Evolutionary conservation across 35 echinoderm and acorn worm genomes (phyloP).

Genomic region (Nesometra sesokonis): DNA sequence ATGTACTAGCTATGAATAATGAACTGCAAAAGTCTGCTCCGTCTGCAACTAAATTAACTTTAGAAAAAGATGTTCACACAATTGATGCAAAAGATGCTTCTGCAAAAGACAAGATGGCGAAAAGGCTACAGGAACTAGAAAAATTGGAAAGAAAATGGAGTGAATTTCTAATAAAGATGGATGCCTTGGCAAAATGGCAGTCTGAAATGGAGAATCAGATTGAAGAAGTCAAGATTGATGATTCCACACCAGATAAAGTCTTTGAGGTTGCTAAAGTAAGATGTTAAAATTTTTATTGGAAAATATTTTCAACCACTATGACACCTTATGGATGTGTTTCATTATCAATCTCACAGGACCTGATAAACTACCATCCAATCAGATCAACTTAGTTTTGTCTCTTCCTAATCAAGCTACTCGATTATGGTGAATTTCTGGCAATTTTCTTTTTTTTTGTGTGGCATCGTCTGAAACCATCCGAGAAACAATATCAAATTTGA

Average conservation of each 20-base stretch:
- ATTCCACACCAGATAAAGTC: constrained; percentile 28
- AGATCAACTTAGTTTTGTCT: too few relatives aligned
- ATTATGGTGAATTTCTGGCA: too few relatives aligned
- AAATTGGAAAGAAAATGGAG: constrained; percentile 18
- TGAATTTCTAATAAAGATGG: constrained; percentile 5
- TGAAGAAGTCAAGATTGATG: constrained; percentile 20
- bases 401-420: too few relatives aligned
- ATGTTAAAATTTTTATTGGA: background rate
- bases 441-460: too few relatives aligned
- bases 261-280: constrained; percentile 49
- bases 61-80: background rate
- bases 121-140: constrained; percentile 15
- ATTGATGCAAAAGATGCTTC: constrained; percentile 5
- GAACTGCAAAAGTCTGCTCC: constrained; percentile 3
- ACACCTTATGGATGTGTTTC: too few relatives aligned
- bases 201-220: constrained; percentile 7
- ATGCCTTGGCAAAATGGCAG: constrained; percentile 36
- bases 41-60: background rate
- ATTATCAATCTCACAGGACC: too few relatives aligned
- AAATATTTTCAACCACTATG: too few relatives aligned
- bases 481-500: too few relatives aligned
- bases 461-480: too few relatives aligned
- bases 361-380: too few relatives aligned
- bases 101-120: constrained; percentile 8
- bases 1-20: background rate